These are phyloP conservation scores for Pseudococcus viburni DNA, from an alignment of 2,888 invertebrate genomes.

Conservation along the genomic window DNA sequence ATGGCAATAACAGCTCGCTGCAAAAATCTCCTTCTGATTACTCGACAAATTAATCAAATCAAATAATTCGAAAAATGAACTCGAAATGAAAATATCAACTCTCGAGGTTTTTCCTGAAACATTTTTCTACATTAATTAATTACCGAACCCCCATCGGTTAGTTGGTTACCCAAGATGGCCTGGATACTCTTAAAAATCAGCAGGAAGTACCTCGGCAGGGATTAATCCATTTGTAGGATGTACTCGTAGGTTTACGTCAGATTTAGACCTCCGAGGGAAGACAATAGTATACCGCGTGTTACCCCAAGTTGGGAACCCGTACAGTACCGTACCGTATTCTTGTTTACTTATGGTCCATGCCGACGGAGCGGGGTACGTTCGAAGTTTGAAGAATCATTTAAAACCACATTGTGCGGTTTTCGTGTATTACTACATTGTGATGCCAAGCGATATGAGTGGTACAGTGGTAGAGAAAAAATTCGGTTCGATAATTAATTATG, in stretches of 20 bases:
- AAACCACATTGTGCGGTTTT: conserved; percentile 47
- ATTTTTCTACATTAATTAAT: conserved; percentile 15
- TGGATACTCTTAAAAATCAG: conserved; percentile 14
- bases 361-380: neutral
- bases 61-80: neutral
- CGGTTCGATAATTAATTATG: conserved; percentile 24
- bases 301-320: conserved; percentile 22
- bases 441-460: neutral
- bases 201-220: conserved; percentile 52
- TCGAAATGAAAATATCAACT: neutral
- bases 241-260: conserved; percentile 10
- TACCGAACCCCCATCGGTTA: conserved; percentile 9
- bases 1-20: neutral
- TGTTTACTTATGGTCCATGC: conserved; percentile 35
- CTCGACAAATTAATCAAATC: neutral
- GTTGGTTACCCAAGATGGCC: conserved; percentile 1
- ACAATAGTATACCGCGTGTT: conserved; percentile 33
- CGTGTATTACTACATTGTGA: neutral
- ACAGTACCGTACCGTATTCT: neutral
- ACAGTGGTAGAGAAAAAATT: neutral
- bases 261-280: conserved; percentile 53
- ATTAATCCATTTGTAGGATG: conserved; percentile 46
- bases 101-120: neutral
- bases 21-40: neutral
- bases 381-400: conserved; percentile 28